Evolutionary conservation across 2,888 invertebrate genomes (phyloP).

Genomic region (Galerucella nymphaeae): DNA sequence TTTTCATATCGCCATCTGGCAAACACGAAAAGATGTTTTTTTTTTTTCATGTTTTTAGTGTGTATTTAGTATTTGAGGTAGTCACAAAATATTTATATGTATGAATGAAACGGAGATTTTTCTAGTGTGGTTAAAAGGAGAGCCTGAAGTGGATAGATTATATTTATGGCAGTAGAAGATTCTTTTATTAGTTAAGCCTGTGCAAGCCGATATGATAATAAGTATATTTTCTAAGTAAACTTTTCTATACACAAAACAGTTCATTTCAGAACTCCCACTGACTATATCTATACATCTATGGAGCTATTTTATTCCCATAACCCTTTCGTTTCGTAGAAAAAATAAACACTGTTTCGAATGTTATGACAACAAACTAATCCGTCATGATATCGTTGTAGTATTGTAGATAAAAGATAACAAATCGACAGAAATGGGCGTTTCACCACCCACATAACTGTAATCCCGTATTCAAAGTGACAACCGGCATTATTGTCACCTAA

Average conservation of each 20-base stretch:
- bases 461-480: constrained; percentile 43
- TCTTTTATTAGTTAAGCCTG: no score
- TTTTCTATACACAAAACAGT: not conserved
- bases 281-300: not conserved
- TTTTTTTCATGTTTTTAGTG: not conserved
- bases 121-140: not conserved
- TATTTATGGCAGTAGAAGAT: no score
- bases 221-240: no score
- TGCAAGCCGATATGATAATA: no score
- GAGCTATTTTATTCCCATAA: constrained; percentile 1
- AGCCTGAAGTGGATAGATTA: no score
- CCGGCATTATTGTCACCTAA: constrained; percentile 26
- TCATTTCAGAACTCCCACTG: not conserved
- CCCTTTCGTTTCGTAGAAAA: constrained; percentile 18
- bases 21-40: constrained; percentile 23
- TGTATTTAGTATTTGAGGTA: not conserved
- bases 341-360: constrained; percentile 22
- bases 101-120: not conserved
- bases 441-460: constrained; percentile 35
- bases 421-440: constrained; percentile 30
- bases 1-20: constrained; percentile 27
- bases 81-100: not conserved
- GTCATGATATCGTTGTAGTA: constrained; percentile 24
- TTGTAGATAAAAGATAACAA: constrained; percentile 26
- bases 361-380: constrained; percentile 19